Conservation (phyloP, 2,888 invertebrate species). For the Coleophora flavipennella region DNA sequence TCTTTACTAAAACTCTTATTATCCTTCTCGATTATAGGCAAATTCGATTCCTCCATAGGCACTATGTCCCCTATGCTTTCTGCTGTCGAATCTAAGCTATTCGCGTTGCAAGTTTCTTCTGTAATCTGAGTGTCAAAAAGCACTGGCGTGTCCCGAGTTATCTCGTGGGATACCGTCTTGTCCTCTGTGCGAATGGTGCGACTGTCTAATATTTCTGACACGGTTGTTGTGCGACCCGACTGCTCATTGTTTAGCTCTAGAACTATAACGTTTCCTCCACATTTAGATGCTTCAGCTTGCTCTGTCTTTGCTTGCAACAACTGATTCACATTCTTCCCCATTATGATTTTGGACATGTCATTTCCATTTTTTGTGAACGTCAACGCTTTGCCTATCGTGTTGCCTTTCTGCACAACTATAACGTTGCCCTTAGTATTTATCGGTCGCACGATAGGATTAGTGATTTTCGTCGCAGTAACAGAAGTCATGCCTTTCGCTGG, state of each 20-base stretch:
- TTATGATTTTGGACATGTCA: slow-evolving; percentile 66
- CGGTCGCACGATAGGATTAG: slow-evolving; percentile 57
- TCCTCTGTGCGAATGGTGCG: slow-evolving; percentile 30
- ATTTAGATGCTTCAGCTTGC: slow-evolving; percentile 43
- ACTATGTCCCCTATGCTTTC: slow-evolving; percentile 53
- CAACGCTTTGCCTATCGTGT: slow-evolving; percentile 62
- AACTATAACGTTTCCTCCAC: slow-evolving; percentile 59
- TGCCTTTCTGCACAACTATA: slow-evolving; percentile 74
- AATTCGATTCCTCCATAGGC: slow-evolving; percentile 35
- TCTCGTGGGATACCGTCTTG: slow-evolving; percentile 33
- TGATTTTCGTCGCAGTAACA: slow-evolving; percentile 47
- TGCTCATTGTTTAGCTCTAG: slow-evolving; percentile 65
- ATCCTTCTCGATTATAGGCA: slow-evolving; percentile 38
- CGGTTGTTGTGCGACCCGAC: slow-evolving; percentile 53
- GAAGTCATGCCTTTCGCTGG: slow-evolving; percentile 58
- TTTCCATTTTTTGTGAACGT: slow-evolving; percentile 61
- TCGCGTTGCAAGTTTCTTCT: slow-evolving; percentile 51
- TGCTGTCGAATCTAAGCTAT: slow-evolving; percentile 54
- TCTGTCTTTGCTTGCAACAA: slow-evolving; percentile 56
- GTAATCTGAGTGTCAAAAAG: slow-evolving; percentile 53
- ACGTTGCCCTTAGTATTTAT: slow-evolving; percentile 69
- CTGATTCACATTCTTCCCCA: slow-evolving; percentile 66
- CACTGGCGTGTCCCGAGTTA: slow-evolving; percentile 75
- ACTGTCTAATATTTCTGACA: slow-evolving; percentile 62
- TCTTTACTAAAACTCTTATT: slow-evolving; percentile 42